Conservation (phyloP, 2,888 invertebrate genomes). For the Thereva unica region DNA sequence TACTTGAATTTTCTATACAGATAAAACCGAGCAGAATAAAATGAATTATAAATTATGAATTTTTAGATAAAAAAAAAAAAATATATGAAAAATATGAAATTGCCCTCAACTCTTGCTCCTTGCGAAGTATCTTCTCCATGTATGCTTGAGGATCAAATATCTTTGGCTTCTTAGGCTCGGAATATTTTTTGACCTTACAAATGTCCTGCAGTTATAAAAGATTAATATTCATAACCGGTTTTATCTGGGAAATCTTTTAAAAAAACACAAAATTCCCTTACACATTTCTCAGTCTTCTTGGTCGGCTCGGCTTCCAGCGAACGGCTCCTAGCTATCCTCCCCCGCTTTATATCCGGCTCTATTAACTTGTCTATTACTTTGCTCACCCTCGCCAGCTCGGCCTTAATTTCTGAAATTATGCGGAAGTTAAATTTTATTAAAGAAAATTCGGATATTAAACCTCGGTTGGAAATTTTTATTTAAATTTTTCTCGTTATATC, state of each 20-base stretch:
- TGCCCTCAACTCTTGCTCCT: slow-evolving; percentile 38
- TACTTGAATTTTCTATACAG: slow-evolving; percentile 51
- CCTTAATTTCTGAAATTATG: slow-evolving; percentile 40
- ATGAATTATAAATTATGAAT: slow-evolving; percentile 2
- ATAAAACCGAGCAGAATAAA: slow-evolving; percentile 8
- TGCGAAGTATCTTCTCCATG: slow-evolving; percentile 29
- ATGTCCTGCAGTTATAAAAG: slow-evolving; percentile 25
- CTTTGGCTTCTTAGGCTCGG: slow-evolving; percentile 33
- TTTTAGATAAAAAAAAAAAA: slow-evolving; percentile 10
- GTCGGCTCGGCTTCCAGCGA: slow-evolving; percentile 5
- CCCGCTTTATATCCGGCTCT: slow-evolving; percentile 48
- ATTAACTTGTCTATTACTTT: slow-evolving; percentile 55
- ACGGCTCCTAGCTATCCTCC: slow-evolving; percentile 38
- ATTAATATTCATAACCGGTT: not conserved
- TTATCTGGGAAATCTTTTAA: not conserved
- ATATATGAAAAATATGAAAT: not conserved
- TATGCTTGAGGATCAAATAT: slow-evolving; percentile 30
- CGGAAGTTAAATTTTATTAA: slow-evolving; percentile 21
- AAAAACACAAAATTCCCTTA: slow-evolving; percentile 11
- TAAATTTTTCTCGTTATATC: no score
- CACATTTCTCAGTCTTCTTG: slow-evolving; percentile 17
- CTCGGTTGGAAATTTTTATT: no score
- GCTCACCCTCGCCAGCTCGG: slow-evolving; percentile 52
- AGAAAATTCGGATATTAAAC: slow-evolving; percentile 4
- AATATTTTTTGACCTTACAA: slow-evolving; percentile 31